A percentile compares a stretch with the other conserved stretches of the same genome.
Evolutionary conservation across 2,888 invertebrate species (phyloP).

Genomic region (Diadegma fenestrale): DNA sequence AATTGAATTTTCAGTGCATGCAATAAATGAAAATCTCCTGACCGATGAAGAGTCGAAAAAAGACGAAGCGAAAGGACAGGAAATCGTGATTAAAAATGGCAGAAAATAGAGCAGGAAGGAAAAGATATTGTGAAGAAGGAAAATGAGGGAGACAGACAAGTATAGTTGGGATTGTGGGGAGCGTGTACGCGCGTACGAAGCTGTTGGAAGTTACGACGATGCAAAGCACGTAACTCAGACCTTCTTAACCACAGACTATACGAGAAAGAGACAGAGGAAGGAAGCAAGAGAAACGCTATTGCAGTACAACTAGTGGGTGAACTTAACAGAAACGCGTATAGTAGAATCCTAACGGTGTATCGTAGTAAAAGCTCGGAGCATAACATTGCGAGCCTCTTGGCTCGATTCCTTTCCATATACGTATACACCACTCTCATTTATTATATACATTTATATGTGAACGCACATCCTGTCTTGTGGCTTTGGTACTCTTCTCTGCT

Average conservation of each 20-base stretch:
- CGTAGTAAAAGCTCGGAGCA: slow-evolving; percentile 49
- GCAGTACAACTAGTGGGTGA: slow-evolving; percentile 24
- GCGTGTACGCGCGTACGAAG: slow-evolving; percentile 44
- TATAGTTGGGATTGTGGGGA: slow-evolving; percentile 39
- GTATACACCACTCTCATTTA: slow-evolving; percentile 1
- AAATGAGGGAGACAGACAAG: slow-evolving; percentile 3
- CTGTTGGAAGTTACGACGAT: slow-evolving; percentile 69
- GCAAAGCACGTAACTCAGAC: slow-evolving; percentile 72
- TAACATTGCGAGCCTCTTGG: slow-evolving; percentile 51
- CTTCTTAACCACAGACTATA: slow-evolving; percentile 67
- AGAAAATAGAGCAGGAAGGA: slow-evolving; percentile 4
- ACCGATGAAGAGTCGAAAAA: not conserved
- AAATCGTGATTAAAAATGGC: not conserved
- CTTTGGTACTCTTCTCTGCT: slow-evolving; percentile 40
- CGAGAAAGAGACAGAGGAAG: not conserved
- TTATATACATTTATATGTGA: not conserved
- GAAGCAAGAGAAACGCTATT: slow-evolving; percentile 23
- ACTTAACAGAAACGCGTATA: slow-evolving; percentile 45
- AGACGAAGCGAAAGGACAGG: not conserved
- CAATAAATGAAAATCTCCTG: not conserved
- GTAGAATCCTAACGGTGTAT: slow-evolving; percentile 41
- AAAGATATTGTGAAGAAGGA: slow-evolving; percentile 2
- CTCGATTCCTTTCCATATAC: slow-evolving; percentile 31
- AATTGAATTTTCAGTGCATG: too few relatives aligned
- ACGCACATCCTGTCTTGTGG: slow-evolving; percentile 41